Evolutionary conservation across 2,113 vertebrate species (phyloP).

Genomic region (Urocitellus parryii): DNA sequence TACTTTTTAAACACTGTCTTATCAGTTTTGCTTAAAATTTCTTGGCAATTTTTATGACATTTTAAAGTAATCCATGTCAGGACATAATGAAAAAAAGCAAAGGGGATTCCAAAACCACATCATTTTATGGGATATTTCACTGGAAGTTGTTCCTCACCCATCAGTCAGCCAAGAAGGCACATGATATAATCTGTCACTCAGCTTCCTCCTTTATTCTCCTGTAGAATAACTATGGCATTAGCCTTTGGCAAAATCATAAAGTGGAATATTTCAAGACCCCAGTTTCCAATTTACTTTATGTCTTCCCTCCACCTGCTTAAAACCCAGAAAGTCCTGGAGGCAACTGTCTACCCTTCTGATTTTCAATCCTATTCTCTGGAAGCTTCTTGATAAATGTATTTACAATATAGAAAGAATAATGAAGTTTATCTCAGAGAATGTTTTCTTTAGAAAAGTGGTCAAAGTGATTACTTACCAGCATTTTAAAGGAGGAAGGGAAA

Average conservation of each 20-base stretch:
- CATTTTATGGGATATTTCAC: not conserved
- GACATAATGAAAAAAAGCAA: not conserved
- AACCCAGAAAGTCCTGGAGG: not conserved
- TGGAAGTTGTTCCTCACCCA: not conserved
- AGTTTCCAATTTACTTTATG: not conserved
- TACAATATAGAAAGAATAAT: not conserved
- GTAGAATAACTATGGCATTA: not conserved
- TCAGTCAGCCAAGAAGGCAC: not conserved
- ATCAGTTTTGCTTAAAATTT: too few relatives aligned
- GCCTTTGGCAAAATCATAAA: not conserved
- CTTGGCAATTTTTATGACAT: too few relatives aligned
- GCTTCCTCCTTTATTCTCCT: not conserved
- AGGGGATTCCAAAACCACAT: not conserved
- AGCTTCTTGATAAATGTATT: not conserved
- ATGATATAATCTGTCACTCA: not conserved
- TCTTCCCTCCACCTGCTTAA: not conserved
- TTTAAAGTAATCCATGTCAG: not conserved
- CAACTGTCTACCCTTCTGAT: not conserved
- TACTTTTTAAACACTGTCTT: not conserved
- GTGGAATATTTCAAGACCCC: not conserved
- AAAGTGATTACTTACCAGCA: not conserved
- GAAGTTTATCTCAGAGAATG: not conserved
- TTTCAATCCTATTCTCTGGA: not conserved
- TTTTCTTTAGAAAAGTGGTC: slow-evolving; percentile 23
- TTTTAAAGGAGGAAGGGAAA: not conserved